Conservation (phyloP, 2,888 invertebrate genomes). For the Dermolepida albohirtum region DNA sequence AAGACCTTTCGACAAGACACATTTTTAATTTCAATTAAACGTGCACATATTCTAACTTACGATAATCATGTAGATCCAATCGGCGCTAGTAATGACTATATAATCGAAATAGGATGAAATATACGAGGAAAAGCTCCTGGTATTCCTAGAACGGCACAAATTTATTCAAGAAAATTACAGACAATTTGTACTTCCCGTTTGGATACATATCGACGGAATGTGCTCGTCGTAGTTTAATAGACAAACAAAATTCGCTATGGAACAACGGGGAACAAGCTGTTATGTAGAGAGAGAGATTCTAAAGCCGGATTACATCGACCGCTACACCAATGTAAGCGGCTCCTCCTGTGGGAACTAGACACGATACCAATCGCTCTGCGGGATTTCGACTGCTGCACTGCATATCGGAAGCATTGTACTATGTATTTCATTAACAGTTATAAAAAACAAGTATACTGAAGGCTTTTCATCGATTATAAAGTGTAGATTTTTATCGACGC, state of each 20-base stretch:
- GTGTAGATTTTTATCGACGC: too few species aligned
- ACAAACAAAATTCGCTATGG: constrained; percentile 30
- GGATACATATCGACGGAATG: constrained; percentile 4
- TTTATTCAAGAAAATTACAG: too few species aligned
- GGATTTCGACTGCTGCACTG: constrained; percentile 27
- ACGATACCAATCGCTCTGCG: constrained; percentile 38
- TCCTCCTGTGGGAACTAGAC: constrained; percentile 48
- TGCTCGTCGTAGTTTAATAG: constrained; percentile 18
- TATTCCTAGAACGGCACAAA: too few species aligned
- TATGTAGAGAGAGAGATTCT: constrained; percentile 38
- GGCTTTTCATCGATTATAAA: too few species aligned
- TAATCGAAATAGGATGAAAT: too few species aligned
- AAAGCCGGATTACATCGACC: constrained; percentile 49
- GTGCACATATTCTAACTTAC: too few species aligned
- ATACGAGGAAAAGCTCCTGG: too few species aligned
- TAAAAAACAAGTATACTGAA: neutral
- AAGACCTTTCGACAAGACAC: too few species aligned
- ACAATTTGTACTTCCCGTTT: too few species aligned
- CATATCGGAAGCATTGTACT: constrained; percentile 24
- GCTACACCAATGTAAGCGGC: constrained; percentile 44
- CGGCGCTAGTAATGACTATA: too few species aligned
- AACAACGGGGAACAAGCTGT: constrained; percentile 47
- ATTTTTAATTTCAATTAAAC: too few species aligned
- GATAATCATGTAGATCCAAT: too few species aligned
- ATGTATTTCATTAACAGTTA: constrained; percentile 18